Conservation (phyloP, 2,888 invertebrate species). For the Lithosia quadra region DNA sequence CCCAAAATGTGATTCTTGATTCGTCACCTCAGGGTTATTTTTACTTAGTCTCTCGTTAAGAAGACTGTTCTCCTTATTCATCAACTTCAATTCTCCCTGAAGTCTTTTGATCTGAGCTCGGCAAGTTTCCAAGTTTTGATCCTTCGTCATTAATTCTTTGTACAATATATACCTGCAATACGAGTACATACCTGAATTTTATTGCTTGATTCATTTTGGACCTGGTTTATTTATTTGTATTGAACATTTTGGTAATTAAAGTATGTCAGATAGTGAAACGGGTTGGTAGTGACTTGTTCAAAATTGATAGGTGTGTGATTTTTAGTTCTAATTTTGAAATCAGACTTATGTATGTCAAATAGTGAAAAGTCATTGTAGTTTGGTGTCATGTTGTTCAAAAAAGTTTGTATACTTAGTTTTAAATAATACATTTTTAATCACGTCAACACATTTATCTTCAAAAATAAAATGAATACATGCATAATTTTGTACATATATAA, state of each 20-base stretch:
- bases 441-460: neutral
- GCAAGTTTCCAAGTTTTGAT: slow-evolving; percentile 88
- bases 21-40: slow-evolving; percentile 72
- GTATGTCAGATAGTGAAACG: slow-evolving; percentile 29
- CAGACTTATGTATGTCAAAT: slow-evolving; percentile 9
- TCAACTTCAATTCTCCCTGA: slow-evolving; percentile 88
- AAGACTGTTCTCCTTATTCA: slow-evolving; percentile 87
- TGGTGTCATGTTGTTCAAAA: no score
- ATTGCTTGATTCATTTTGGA: slow-evolving; percentile 61
- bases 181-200: slow-evolving; percentile 62
- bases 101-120: slow-evolving; percentile 88
- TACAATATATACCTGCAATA: slow-evolving; percentile 88
- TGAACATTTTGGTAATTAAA: slow-evolving; percentile 44
- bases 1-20: neutral
- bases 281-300: neutral
- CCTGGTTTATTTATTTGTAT: slow-evolving; percentile 31
- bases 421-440: no score
- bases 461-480: no score
- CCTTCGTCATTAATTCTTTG: slow-evolving; percentile 88
- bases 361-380: neutral
- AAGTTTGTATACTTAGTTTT: neutral
- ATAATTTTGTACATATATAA: no score
- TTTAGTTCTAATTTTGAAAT: slow-evolving; percentile 34
- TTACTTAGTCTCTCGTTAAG: slow-evolving; percentile 85
- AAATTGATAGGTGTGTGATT: slow-evolving; percentile 25